Evolutionary conservation across 2,888 invertebrate genomes (phyloP).

Genomic region (Eupelmus urozonus): DNA sequence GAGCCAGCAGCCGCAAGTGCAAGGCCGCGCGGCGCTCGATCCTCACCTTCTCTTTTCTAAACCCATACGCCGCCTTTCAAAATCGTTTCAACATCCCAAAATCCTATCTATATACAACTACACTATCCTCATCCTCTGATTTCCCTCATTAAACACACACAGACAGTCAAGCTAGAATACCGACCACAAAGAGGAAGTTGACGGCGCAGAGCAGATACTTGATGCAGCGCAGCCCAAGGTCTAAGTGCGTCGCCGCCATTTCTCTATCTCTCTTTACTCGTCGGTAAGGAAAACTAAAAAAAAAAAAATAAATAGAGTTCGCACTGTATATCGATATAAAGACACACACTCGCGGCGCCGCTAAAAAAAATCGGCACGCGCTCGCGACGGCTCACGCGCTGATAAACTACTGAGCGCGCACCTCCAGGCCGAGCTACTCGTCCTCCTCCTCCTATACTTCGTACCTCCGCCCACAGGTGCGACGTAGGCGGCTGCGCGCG

Average conservation of each 20-base stretch:
- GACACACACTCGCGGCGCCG: not conserved
- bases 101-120: too few relatives aligned
- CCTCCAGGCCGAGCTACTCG: not conserved
- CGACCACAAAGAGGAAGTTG: conserved; percentile 83
- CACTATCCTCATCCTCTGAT: too few relatives aligned
- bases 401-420: conserved; percentile 23
- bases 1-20: too few relatives aligned
- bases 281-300: not conserved
- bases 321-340: not conserved
- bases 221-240: conserved; percentile 81
- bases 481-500: not conserved
- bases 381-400: conserved; percentile 13
- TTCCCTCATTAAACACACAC: too few relatives aligned
- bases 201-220: conserved; percentile 84
- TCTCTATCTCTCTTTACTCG: not conserved
- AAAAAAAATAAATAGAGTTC: too few relatives aligned
- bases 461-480: conserved; percentile 15
- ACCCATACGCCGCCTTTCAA: too few relatives aligned
- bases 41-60: too few relatives aligned
- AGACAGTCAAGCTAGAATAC: conserved; percentile 60
- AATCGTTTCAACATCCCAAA: too few relatives aligned
- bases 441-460: too few relatives aligned
- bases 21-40: too few relatives aligned
- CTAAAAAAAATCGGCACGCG: not conserved
- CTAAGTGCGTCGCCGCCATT: conserved; percentile 77